Base-by-base conservation (phyloP, 2,888 invertebrate species). In the Dexiosoma caninum region DNA sequence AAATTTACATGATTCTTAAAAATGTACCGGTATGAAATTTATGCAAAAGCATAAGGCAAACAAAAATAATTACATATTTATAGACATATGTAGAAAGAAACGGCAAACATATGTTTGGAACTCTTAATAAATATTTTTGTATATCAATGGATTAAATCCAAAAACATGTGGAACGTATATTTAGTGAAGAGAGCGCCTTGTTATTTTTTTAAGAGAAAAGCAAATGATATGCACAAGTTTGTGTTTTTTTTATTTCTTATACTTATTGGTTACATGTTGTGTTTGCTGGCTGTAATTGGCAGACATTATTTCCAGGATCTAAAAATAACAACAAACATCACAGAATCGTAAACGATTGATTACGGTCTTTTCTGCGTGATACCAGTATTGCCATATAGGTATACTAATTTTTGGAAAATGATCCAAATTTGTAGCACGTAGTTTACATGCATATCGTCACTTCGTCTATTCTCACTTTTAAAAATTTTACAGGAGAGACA, bases 261-360 rank as follows among this genome's bases (percentile, higher is more conserved):
- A 30, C 27, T 12, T 27, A 42, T 51, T 57, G 35, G 37, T 40
- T 27, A 30, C 40, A 40, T 66, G 9, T 49, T 46, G 9, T 67
- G 37, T 55, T n/a, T 62, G 40, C 10, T 62, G 57, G 51, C 35
- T 60, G 75, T 71, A 75, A 80, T 71, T 75, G 75, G 57, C 44
- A 46, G 30, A 46, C 42, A 64, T 75, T 51, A 70, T 59, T 74
- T 69, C 27, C 12, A 51, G 64, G 51, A 51, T 79, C 75, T 79
- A 75, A 79, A 79, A 75, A 79, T 75, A 79, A 74, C 69, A 75
- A 51, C 57, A 75, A 75, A 37, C 44, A 66, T 14, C 16, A 30
- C 0, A 14, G 44, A 70, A 66, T 19, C 37, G 14, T 27, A 16
- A 59, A 14, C 57, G 35, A 46, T 40, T 12, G 4, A 3, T 12